A percentile compares a stretch with the other conserved stretches of the same genome.
phyloP scores from a whole-genome alignment of 2,113 vertebrate species.

The Amazona guildingii region DNA sequence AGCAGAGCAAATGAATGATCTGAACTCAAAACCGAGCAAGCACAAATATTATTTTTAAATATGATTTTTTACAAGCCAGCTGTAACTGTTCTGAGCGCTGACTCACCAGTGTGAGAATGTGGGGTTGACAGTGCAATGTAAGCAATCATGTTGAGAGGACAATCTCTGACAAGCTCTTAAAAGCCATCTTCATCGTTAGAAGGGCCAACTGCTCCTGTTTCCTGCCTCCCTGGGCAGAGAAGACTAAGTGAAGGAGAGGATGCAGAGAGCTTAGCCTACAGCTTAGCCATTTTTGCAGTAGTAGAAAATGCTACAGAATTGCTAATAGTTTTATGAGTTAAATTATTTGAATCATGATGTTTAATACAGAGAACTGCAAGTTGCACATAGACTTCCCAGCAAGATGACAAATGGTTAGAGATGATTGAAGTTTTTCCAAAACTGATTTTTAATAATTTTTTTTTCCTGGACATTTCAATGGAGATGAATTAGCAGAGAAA shows the following conservation, averaged over 20 bases:
- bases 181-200: fast-evolving
- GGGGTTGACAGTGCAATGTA: fast-evolving
- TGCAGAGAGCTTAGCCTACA: not conserved
- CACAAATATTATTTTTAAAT: not conserved
- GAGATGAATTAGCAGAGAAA: not conserved
- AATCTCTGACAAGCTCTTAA: not conserved
- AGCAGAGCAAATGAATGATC: not conserved
- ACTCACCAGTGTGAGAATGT: not conserved
- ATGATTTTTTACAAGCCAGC: not conserved
- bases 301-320: not conserved
- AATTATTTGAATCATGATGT: not conserved
- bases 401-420: not conserved
- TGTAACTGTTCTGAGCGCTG: not conserved
- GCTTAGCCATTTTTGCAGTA: not conserved
- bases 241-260: not conserved
- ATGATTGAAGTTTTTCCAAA: not conserved
- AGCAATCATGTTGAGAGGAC: fast-evolving
- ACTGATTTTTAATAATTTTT: not conserved
- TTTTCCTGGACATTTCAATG: not conserved
- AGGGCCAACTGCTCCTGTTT: not conserved
- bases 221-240: not conserved
- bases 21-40: not conserved
- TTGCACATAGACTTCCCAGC: not conserved
- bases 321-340: not conserved
- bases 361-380: not conserved